Evolutionary conservation across 1,140 invertebrate species (phyloP).

Genomic region (Probaryconus sp.): DNA sequence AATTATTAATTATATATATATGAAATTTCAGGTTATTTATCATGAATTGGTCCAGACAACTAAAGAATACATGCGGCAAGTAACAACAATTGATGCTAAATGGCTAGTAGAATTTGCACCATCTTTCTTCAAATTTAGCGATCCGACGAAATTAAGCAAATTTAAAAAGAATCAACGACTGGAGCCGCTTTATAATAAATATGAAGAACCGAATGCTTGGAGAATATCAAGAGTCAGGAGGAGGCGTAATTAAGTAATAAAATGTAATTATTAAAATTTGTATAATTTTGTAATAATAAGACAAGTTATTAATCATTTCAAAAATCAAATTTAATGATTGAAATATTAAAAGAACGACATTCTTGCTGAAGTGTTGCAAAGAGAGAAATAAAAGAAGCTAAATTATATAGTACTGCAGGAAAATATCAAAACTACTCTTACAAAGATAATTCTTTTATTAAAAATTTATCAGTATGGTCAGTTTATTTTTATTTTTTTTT

Average conservation of each 20-base stretch:
- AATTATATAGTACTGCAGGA: no score
- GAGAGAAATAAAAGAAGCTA: no score
- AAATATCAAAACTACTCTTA: no score
- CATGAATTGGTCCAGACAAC: constrained; percentile 99
- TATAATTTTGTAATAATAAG: constrained; percentile 14
- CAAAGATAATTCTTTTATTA: no score
- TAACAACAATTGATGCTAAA: constrained; percentile 99
- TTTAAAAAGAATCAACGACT: constrained; percentile 99
- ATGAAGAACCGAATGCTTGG: constrained; percentile 99
- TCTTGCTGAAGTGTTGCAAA: no score
- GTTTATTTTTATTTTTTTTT: no score
- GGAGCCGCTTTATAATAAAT: constrained; percentile 99
- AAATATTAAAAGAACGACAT: no score
- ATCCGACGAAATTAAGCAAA: constrained; percentile 98
- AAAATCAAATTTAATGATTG: no score
- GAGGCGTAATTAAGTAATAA: constrained; percentile 91
- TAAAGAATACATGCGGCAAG: constrained; percentile 99
- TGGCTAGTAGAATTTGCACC: constrained; percentile 99
- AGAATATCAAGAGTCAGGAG: constrained; percentile 96
- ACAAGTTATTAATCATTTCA: no score
- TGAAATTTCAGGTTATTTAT: constrained; percentile 91
- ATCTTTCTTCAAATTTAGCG: constrained; percentile 99
- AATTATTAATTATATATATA: constrained; percentile 24
- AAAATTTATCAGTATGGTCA: no score
- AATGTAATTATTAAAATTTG: constrained; percentile 3